Evolutionary conservation across 2,797 vertebrate species (phyloP), one percentile per base, ranked within the genome.

Genomic region (Hippoglossus hippoglossus): DNA sequence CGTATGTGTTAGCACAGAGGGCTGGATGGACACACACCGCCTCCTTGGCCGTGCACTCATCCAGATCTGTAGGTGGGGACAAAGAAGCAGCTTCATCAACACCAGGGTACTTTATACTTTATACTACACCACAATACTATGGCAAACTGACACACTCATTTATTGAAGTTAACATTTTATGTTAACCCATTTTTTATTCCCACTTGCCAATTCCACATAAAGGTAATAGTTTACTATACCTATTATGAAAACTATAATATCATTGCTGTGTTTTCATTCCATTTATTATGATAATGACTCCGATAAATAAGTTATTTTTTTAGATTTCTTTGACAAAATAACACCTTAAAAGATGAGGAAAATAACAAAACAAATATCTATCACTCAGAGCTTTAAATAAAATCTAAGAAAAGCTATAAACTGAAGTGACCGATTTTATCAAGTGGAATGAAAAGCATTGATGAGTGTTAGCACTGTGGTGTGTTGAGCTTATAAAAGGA

Each of bases 1-100:
- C 95, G 0, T 96, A 96, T 1, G 95, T 96, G 91, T 96, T 96
- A 67, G 69, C n/a, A 67, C 95, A 96, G 51, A 88, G 67, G 5
- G 94, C 91, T 22, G 91, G 86, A 2, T 10, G 59, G 55, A 72
- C 72, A 71, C 95, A 96, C 11, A 1, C 39, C 0, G 77, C 77
- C 73, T 94, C 89, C 4, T 89, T 88, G 57, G 83, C 52, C 47
- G 71, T 34, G 73, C 95, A 96, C 85, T 96, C 95, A 68, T 96
- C 93, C 70, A 96, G 79, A 81, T 96, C 95, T 96, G 87, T 60
- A 69, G 36, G 71, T 55, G 63, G 46, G 57, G 58, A 74, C 57
- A 82, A 39, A 76, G 16, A 73, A 18, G 26, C 7, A 19, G 28
- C 15, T 44, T 65, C 34, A 71, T 5, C 22, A 71, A 24, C 44